Conservation (phyloP, 2,888 invertebrate genomes). For the Xestia rhomboidea region DNA sequence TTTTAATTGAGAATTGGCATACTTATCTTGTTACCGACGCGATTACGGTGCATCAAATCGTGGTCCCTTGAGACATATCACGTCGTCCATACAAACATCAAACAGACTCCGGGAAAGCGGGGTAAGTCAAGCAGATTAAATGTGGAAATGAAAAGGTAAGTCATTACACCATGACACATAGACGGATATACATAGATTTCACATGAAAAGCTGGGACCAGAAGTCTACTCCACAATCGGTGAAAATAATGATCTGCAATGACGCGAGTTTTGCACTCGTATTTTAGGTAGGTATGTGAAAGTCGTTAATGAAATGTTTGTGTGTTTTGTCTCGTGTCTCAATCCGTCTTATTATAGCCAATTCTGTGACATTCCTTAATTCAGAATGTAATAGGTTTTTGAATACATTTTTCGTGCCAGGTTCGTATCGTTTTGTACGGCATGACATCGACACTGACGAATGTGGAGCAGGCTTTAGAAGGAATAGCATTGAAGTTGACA, state of each 20-base stretch:
- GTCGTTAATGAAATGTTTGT: not conserved
- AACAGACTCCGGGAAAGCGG: slow-evolving; percentile 53
- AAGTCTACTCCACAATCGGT: slow-evolving; percentile 46
- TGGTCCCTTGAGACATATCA: slow-evolving; percentile 21
- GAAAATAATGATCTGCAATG: not conserved
- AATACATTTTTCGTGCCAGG: not conserved
- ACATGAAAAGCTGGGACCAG: slow-evolving; percentile 49
- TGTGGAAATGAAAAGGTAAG: slow-evolving; percentile 44
- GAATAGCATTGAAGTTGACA: slow-evolving; percentile 52
- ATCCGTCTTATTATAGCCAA: not conserved
- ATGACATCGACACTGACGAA: not conserved
- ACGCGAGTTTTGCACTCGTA: not conserved
- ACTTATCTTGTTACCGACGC: slow-evolving; percentile 48
- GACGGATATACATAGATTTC: slow-evolving; percentile 38
- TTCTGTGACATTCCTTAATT: not conserved
- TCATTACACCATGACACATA: slow-evolving; percentile 36
- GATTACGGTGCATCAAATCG: slow-evolving; percentile 7
- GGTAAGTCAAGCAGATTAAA: slow-evolving; percentile 48
- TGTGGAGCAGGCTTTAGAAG: slow-evolving; percentile 46
- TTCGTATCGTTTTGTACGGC: not conserved
- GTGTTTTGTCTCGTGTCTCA: not conserved
- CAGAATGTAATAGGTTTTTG: not conserved
- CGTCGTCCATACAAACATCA: slow-evolving; percentile 43
- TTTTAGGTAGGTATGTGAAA: not conserved
- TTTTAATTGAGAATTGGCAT: slow-evolving; percentile 21